Evolutionary conservation across 1,140 invertebrate species (phyloP), one percentile per base, ranked within the genome.

Genomic region (Metaphire vulgaris): DNA sequence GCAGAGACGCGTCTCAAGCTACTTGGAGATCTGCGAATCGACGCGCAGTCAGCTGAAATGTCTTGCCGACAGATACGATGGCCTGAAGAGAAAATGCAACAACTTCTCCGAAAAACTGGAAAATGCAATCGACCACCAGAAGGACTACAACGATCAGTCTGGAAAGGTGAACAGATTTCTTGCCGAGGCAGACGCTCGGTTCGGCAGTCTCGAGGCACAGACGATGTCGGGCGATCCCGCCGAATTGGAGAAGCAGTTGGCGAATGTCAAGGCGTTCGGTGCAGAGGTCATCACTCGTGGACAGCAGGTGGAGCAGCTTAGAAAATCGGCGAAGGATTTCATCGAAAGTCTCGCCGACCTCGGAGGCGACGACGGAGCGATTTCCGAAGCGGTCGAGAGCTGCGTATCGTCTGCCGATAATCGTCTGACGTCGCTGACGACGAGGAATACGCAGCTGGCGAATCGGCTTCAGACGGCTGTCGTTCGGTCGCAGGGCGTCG

Each of bases 401-500:
- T 91, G 92, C 74, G 82, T 97, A 1, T 89, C 91, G 77, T 90
- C 91, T 34, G 92, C 92, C 75, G 93, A 96, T 83, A 88, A 88
- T 72, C 90, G 93, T 77, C 82, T 96, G 15, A 88, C 89, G 1
- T 78, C 70, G 89, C 90, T 77, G 90, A 90, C 0, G 85, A 95
- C 16, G 89, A 89, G 15, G 89, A 92, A 16, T 90, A 91, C 15
- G 93, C 92, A 80, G 90, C 21, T 34, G 26, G 56, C 68, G 33
- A 78, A 92, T 79, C 89, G 91, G 69, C 86, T 97, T 41, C 93
- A 97, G 80, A 92, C 92, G 0, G 94, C 94, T 0, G 87, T 97
- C 34, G 90, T 96, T 2, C 93, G 96, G 84, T 94, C 93, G 73
- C 95, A 97, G 86, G 94, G 93, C n/a, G 91, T 97, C 15, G 93